Evolutionary conservation across 2,797 vertebrate species (phyloP).

Genomic region (Leptatherina wallacei): DNA sequence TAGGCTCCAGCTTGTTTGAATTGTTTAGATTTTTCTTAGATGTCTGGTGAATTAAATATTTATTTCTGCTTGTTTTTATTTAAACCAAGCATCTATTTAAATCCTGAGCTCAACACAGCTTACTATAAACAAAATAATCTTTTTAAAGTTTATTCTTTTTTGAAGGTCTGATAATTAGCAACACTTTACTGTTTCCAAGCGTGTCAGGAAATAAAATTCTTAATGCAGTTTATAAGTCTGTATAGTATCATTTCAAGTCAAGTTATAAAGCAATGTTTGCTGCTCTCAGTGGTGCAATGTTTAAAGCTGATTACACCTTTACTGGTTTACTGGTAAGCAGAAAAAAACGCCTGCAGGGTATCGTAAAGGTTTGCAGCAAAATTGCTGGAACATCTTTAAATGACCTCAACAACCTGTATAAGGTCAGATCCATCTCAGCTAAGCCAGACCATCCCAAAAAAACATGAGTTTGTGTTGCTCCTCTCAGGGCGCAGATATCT

Average conservation of each 20-base stretch:
- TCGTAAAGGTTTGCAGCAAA: neutral
- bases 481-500: neutral
- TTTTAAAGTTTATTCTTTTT: neutral
- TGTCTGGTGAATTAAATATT: neutral
- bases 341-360: neutral
- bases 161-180: neutral
- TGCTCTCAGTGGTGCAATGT: neutral
- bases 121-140: neutral
- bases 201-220: neutral
- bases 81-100: neutral
- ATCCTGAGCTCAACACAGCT: neutral
- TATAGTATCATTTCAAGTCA: neutral
- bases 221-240: neutral
- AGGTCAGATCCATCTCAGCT: neutral
- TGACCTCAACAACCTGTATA: neutral
- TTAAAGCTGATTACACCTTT: neutral
- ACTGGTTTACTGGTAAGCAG: neutral
- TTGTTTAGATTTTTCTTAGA: neutral
- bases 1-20: neutral
- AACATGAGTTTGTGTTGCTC: neutral
- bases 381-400: neutral
- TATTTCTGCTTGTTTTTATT: neutral
- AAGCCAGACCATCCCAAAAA: neutral
- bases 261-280: neutral
- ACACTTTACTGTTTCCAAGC: neutral